Evolutionary conservation across 2,113 vertebrate species (phyloP).

Genomic region (Ammodytes dubius): DNA sequence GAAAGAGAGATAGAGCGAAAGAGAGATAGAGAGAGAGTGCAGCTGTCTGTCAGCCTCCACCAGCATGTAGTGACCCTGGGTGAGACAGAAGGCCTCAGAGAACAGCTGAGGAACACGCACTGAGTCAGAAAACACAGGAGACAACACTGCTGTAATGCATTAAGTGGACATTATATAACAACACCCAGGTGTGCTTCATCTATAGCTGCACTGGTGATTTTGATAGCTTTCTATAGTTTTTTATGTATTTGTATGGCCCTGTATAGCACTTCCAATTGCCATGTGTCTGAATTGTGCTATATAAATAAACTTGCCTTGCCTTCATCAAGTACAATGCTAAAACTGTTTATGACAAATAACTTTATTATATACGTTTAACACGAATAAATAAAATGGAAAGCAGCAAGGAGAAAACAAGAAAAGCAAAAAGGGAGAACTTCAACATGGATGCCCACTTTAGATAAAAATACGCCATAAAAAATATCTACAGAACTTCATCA

Average conservation of each 20-base stretch:
- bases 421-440: neutral
- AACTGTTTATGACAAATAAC: too few relatives aligned
- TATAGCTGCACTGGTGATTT: constrained; percentile 40
- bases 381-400: neutral
- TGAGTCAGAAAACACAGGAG: constrained; percentile 43
- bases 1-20: neutral
- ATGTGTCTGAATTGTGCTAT: too few relatives aligned
- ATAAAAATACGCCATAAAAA: neutral
- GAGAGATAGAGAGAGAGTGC: constrained; percentile 42
- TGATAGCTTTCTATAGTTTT: too few relatives aligned
- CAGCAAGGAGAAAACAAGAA: neutral
- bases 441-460: neutral
- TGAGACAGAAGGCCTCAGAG: constrained; percentile 52
- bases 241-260: constrained; percentile 24
- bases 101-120: constrained; percentile 71
- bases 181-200: constrained; percentile 45
- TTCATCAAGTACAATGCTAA: neutral
- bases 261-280: constrained; percentile 7
- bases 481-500: neutral
- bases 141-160: constrained; percentile 50
- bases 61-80: constrained; percentile 55
- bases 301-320: too few relatives aligned
- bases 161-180: constrained; percentile 68
- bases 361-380: constrained; percentile 4
- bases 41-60: constrained; percentile 69